Evolutionary conservation across 37 sponge, comb jelly and placozoan species (phyloP).

Genomic region (Cliona cf. orientalis): DNA sequence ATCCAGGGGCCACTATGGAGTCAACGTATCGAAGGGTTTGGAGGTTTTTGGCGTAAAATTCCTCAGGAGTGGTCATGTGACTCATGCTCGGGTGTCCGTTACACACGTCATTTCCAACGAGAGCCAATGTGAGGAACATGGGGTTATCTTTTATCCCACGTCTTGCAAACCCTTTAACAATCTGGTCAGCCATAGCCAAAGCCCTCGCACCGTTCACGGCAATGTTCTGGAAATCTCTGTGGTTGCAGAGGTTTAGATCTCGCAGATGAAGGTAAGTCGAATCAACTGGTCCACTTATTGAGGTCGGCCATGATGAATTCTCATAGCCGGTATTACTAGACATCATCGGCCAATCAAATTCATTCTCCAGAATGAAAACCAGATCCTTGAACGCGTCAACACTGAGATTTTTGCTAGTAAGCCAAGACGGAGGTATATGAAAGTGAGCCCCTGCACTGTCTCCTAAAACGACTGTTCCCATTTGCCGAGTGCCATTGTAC

Average conservation of each 20-base stretch:
- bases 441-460: conserved; percentile 95
- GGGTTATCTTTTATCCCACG: conserved; percentile 64
- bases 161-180: conserved; percentile 69
- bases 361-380: conserved; percentile 81
- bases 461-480: conserved; percentile 83
- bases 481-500: conserved; percentile 78
- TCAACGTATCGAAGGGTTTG: conserved; percentile 77
- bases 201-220: conserved; percentile 91
- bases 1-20: conserved; percentile 60
- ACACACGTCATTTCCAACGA: conserved; percentile 94
- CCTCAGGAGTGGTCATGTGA: conserved; percentile 94
- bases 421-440: conserved; percentile 84
- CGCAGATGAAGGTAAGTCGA: conserved; percentile 72
- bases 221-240: conserved; percentile 93
- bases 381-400: conserved; percentile 69
- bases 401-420: conserved; percentile 66
- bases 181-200: conserved; percentile 55
- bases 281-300: conserved; percentile 78
- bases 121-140: conserved; percentile 63
- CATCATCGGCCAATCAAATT: conserved; percentile 96
- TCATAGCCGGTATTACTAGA: conserved; percentile 78
- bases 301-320: conserved; percentile 64
- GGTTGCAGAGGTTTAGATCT: conserved; percentile 84
- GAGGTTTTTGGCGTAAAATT: conserved; percentile 69
- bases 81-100: conserved; percentile 69